Base-by-base conservation (phyloP, 2,888 invertebrate species). In the Drosophila stalkeri region DNA sequence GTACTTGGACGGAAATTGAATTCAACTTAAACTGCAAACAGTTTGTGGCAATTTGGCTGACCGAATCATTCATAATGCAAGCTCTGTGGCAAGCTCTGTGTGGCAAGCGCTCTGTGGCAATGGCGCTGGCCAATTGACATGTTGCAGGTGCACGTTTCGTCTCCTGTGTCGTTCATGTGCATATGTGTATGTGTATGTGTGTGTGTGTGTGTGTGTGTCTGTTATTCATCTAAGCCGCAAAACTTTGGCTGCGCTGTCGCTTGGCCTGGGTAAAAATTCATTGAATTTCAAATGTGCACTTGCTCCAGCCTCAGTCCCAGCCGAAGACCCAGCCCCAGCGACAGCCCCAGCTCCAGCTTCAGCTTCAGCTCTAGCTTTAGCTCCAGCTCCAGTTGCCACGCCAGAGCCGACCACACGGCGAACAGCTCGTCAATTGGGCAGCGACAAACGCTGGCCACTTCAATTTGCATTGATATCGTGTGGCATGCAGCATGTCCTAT, bases 201-300 rank as follows among this genome's bases (percentile, higher is more conserved):
- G 35, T 35, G 61, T n/a, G 11, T 47, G 11, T 52, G 4, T 18
- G 20, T 35, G 33, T 51, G 33, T 51, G 55, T 41, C 20, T 37
- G 65, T 74, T 74, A 86, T 86, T 88, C 85, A 86, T 88, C 84
- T 81, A 80, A 80, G 75, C 81, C 80, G 63, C 79, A 77, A 60
- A 71, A 72, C 67, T 77, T 72, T 67, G 57, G 57, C 56, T 55
- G 54, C 51, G 54, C 54, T 69, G 76, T 72, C 73, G 20, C 63
- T 73, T 63, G 46, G n/a, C 52, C 74, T 83, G 77, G 82, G 89
- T 89, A 87, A 90, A 90, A 91, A 91, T 91, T 91, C 91, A 91
- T 91, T 91, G 91, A 91, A 91, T 91, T 91, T 90, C 82, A 91
- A 91, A 91, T 91, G 87, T 77, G 81, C 31, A 82, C 74, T 86